Percentiles rank a stretch among this genome's conserved stretches.
Conservation (phyloP, 2,888 invertebrate genomes). For the Aphelenchoides bicaudatus region DNA sequence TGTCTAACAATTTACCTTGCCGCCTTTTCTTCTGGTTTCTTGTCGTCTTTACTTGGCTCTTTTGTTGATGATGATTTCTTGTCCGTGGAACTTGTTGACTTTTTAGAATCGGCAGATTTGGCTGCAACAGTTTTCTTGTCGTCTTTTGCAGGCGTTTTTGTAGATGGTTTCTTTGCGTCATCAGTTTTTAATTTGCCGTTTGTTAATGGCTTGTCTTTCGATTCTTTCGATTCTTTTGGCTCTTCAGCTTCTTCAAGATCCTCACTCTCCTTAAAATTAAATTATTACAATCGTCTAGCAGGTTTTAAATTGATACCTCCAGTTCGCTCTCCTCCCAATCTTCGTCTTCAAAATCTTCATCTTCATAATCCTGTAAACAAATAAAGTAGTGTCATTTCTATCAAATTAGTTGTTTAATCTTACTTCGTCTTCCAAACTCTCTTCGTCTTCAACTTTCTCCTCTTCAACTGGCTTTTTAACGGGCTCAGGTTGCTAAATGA, state of each 20-base stretch:
- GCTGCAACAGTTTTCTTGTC: background rate
- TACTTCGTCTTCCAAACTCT: no score
- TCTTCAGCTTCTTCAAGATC: conserved; percentile 19
- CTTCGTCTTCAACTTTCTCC: conserved; percentile 8
- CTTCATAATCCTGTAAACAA: background rate
- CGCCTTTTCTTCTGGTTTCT: conserved; percentile 20
- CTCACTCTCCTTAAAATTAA: no score
- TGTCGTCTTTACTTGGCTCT: background rate
- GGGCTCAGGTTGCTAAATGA: background rate
- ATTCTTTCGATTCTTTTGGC: conserved; percentile 1
- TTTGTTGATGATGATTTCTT: background rate
- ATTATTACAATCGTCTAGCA: no score
- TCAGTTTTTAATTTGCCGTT: background rate
- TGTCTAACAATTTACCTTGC: no score
- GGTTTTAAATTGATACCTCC: no score
- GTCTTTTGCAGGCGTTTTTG: background rate
- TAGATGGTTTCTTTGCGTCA: background rate
- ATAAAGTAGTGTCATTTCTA: background rate
- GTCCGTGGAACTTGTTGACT: no score
- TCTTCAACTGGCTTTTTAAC: conserved; percentile 2
- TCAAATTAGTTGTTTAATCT: background rate
- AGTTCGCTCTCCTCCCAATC: conserved; percentile 26
- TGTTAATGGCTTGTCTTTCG: background rate
- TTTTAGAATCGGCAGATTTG: no score
- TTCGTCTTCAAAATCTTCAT: conserved; percentile 24